Base-by-base conservation (phyloP, 2,113 vertebrate genomes). In the Zeus faber region DNA sequence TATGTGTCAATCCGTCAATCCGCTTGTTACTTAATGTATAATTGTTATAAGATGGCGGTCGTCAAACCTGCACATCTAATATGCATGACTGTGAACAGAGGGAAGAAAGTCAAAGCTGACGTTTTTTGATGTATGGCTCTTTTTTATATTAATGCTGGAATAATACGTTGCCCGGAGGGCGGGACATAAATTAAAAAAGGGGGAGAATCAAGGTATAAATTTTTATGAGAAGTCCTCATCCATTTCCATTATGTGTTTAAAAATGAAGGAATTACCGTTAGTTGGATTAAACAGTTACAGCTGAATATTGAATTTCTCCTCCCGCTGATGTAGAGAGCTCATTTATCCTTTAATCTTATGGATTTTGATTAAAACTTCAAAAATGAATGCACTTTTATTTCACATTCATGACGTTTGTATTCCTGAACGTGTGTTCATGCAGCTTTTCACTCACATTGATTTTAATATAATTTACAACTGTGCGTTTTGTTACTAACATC, bases 121-220 rank as follows among this genome's bases (percentile, higher is more conserved):
- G 88, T 87, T 91, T 91, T 90, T 77, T 94, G 92, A 95, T 94
- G 90, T 93, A 93, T 90, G 88, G 88, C 91, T 91, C 92, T 95
- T 95, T 96, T 96, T 95, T 95, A 94, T 95, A 96, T 96, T 94
- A 94, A 95, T 94, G 93, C 93, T 95, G 96, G 91, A 96, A 93
- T 98, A 97, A 97, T 96, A 94, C 93, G n/a, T 91, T 85, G 93
- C 90, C 96, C 92, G 81, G 87, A 92, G 92, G 93, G 92, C 84
- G 83, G 90, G 91, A 91, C 74, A 93, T 94, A 93, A 94, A 96
- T 97, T 95, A 95, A 93, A 92, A 91, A 85, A n/a, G n/a, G n/a
- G n/a, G n/a, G 82, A 73, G 90, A 91, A 95, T 95, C 90, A 93
- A 92, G 88, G 88, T 93, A 96, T 95, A 92, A 83, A 95, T 97